Conservation (phyloP, 2,113 vertebrate genomes). For the Psettodes erumei region DNA sequence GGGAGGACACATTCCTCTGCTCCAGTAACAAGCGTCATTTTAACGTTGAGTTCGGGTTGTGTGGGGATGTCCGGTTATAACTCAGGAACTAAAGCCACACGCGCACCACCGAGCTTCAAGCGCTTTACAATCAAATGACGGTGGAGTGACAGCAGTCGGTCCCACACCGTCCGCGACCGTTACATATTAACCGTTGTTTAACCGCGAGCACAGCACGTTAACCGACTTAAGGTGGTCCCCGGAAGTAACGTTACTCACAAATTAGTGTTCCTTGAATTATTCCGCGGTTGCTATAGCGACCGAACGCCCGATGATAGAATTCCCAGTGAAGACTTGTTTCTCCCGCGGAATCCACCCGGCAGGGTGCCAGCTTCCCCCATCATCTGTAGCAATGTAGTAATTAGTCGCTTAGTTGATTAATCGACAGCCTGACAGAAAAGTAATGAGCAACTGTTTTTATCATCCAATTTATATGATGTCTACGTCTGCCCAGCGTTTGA, state of each 20-base stretch:
- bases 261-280: background rate
- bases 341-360: constrained; percentile 3
- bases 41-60: background rate
- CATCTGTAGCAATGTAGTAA: no score
- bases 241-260: background rate
- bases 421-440: no score
- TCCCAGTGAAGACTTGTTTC: constrained; percentile 50
- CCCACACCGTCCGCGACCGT: background rate
- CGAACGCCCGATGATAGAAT: constrained; percentile 30
- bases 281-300: constrained; percentile 37
- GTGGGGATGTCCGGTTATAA: background rate
- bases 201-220: no score
- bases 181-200: background rate
- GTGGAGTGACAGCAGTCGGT: background rate
- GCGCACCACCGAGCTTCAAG: background rate
- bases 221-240: background rate
- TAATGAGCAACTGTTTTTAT: no score
- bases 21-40: background rate
- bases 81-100: background rate
- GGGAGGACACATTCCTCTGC: no score
- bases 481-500: background rate
- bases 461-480: no score
- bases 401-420: no score
- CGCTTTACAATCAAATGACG: background rate
- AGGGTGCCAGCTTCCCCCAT: constrained; percentile 1